Percentiles rank a stretch among this genome's conserved stretches.
Conservation (phyloP, 2,797 vertebrate species). For the Poecilia wingei region DNA sequence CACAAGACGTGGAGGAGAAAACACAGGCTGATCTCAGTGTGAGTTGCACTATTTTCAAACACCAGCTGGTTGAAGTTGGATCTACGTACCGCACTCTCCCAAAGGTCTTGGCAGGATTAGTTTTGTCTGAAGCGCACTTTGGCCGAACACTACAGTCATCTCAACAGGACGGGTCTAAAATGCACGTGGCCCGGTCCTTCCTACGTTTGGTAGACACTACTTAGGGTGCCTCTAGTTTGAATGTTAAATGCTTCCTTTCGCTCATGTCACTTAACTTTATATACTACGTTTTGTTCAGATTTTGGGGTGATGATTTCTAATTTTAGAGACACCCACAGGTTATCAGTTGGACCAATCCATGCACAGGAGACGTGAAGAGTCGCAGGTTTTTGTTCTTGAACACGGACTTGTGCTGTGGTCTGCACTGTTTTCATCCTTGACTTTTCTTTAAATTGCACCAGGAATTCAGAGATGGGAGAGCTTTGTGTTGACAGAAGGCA, state of each 20-base stretch:
- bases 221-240: slow-evolving; percentile 64
- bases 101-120: slow-evolving; percentile 35
- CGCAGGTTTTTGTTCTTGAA: slow-evolving; percentile 29
- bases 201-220: slow-evolving; percentile 45
- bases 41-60: slow-evolving; percentile 66
- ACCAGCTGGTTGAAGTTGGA: slow-evolving; percentile 52
- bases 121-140: slow-evolving; percentile 43
- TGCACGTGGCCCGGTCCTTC: slow-evolving; percentile 54
- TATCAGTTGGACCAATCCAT: slow-evolving; percentile 61
- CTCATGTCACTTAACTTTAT: slow-evolving; percentile 28
- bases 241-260: slow-evolving; percentile 60
- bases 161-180: slow-evolving; percentile 53
- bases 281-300: slow-evolving; percentile 33
- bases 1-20: slow-evolving; percentile 4
- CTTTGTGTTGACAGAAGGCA: slow-evolving; percentile 74
- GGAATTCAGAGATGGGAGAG: slow-evolving; percentile 77
- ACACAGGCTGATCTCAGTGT: slow-evolving; percentile 12
- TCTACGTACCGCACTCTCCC: slow-evolving; percentile 29
- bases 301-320: slow-evolving; percentile 30
- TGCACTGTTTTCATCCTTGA: slow-evolving; percentile 61
- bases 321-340: slow-evolving; percentile 37
- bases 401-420: slow-evolving; percentile 57
- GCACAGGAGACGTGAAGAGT: slow-evolving; percentile 40
- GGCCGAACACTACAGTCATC: slow-evolving; percentile 70
- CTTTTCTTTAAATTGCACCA: slow-evolving; percentile 57